phyloP scores from a whole-genome alignment of 2,113 vertebrate species.

The Bubo blakistoni region DNA sequence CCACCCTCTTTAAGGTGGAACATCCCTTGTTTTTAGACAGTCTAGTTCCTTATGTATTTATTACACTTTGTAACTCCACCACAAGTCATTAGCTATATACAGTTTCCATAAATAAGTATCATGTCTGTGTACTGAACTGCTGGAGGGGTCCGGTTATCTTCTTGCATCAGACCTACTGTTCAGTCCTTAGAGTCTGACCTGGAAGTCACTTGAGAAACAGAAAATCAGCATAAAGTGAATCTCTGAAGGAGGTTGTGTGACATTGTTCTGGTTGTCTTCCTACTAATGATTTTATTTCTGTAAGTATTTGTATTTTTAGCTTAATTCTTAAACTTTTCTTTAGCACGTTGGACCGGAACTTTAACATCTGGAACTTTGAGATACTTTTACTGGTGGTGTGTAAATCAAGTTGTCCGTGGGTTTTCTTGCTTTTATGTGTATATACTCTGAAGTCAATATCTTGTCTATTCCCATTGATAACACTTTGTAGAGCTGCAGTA shows the following conservation, averaged over 20 bases:
- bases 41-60: not conserved
- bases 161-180: not conserved
- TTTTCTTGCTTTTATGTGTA: not conserved
- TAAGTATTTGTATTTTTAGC: not conserved
- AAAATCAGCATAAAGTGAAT: not conserved
- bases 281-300: not conserved
- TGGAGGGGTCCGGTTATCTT: not conserved
- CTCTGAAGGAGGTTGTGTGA: not conserved
- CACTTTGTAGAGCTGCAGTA: not conserved
- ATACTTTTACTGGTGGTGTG: not conserved
- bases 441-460: not conserved
- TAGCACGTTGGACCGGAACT: not conserved
- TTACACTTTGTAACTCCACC: not conserved
- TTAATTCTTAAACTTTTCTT: not conserved
- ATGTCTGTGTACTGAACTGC: not conserved
- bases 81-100: not conserved
- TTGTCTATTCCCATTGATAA: not conserved
- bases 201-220: not conserved
- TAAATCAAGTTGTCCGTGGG: not conserved
- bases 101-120: not conserved
- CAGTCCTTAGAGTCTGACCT: not conserved
- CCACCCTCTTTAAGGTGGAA: not conserved
- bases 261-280: not conserved
- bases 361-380: not conserved
- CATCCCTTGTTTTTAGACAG: not conserved